These are phyloP conservation scores for Psilanteris sp. DNA, from an alignment of 1,140 invertebrate genomes.

Conservation along the genomic window DNA sequence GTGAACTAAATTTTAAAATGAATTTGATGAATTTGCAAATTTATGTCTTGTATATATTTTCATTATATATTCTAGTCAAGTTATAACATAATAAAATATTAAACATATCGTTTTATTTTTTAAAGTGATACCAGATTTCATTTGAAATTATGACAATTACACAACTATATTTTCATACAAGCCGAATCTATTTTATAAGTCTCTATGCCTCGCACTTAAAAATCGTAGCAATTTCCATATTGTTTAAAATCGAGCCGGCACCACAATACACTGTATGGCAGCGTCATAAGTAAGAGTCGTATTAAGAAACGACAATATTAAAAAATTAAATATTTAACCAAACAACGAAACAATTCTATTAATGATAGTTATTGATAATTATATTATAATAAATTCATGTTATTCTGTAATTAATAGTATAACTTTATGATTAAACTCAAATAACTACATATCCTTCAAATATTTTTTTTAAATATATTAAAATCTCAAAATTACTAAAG, in stretches of 20 bases:
- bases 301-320: conserved; percentile 12
- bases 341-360: conserved; percentile 36
- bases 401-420: conserved; percentile 25
- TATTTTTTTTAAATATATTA: not conserved
- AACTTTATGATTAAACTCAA: conserved; percentile 7
- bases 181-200: conserved; percentile 40
- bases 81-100: too few relatives aligned
- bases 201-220: conserved; percentile 43
- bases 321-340: conserved; percentile 38
- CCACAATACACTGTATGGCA: conserved; percentile 62
- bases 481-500: too few relatives aligned
- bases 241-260: conserved; percentile 45
- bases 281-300: conserved; percentile 53
- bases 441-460: not conserved
- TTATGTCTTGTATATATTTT: too few relatives aligned
- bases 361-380: conserved; percentile 26
- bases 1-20: too few relatives aligned
- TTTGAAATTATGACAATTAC: conserved; percentile 1
- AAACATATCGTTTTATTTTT: too few relatives aligned
- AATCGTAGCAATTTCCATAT: conserved; percentile 10
- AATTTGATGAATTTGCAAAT: too few relatives aligned
- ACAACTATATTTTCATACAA: conserved; percentile 1
- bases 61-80: too few relatives aligned
- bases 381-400: conserved; percentile 30
- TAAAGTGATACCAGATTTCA: not conserved